These are phyloP conservation scores for Drosophila kurseongensis DNA, from an alignment of 1,140 invertebrate genomes.

Conservation along the genomic window DNA sequence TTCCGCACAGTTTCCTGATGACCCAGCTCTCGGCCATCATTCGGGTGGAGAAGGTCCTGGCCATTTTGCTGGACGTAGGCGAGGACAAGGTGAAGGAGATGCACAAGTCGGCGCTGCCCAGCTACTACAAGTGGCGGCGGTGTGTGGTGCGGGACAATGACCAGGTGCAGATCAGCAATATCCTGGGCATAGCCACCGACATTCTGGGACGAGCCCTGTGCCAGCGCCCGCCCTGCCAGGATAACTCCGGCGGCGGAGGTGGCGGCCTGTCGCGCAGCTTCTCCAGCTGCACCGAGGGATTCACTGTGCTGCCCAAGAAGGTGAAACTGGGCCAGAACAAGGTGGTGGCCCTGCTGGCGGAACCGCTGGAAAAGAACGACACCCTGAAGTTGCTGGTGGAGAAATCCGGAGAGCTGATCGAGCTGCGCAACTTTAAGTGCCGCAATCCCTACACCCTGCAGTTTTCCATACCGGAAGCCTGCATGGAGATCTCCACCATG, in stretches of 20 bases:
- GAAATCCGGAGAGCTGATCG: constrained; percentile 91
- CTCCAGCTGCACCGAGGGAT: constrained; percentile 78
- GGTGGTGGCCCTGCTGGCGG: constrained; percentile 91
- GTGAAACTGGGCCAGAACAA: constrained; percentile 89
- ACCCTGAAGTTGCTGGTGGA: constrained; percentile 90
- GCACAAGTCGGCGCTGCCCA: constrained; percentile 88
- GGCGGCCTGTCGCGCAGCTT: constrained; percentile 71
- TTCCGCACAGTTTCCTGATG: constrained; percentile 86
- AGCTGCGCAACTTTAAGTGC: constrained; percentile 90
- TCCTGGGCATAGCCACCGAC: constrained; percentile 90
- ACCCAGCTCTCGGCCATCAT: constrained; percentile 87
- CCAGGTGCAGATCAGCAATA: constrained; percentile 91
- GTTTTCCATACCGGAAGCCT: constrained; percentile 91
- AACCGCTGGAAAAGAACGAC: constrained; percentile 90
- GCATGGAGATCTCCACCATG: constrained; percentile 92
- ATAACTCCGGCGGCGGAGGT: constrained; percentile 37
- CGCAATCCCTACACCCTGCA: constrained; percentile 93
- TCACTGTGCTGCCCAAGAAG: constrained; percentile 81
- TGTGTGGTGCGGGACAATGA: constrained; percentile 92
- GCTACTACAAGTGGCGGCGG: constrained; percentile 91
- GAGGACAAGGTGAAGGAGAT: constrained; percentile 87
- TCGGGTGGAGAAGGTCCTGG: constrained; percentile 89
- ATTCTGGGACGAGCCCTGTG: constrained; percentile 89
- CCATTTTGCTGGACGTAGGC: constrained; percentile 91
- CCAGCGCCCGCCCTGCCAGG: constrained; percentile 86